Conservation (phyloP, 2,113 vertebrate genomes). For the Solea senegalensis region DNA sequence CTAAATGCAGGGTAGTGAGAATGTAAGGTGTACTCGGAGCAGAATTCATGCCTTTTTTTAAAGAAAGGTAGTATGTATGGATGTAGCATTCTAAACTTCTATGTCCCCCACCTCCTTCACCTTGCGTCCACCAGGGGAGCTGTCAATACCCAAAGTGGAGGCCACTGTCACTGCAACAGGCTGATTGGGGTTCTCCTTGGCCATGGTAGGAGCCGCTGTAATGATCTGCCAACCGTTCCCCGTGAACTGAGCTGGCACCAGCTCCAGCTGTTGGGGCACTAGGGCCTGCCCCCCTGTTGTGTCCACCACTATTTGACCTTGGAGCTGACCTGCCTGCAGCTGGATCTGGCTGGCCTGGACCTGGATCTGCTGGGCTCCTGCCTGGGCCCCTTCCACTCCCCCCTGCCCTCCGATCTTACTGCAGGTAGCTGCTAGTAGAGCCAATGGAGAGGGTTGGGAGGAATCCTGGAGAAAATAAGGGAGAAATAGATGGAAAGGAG, state of each 20-base stretch:
- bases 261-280: constrained; percentile 93
- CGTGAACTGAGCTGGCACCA: constrained; percentile 95
- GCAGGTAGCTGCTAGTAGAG: constrained; percentile 98
- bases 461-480: constrained; percentile 84
- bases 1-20: too few relatives aligned
- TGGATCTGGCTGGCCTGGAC: constrained; percentile 93
- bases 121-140: constrained; percentile 88
- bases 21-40: too few relatives aligned
- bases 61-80: too few relatives aligned
- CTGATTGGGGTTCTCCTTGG: constrained; percentile 91
- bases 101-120: constrained; percentile 70
- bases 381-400: constrained; percentile 83
- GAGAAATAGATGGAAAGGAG: constrained; percentile 9
- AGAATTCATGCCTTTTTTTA: too few relatives aligned
- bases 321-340: constrained; percentile 91
- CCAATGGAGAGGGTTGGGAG: constrained; percentile 96
- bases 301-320: constrained; percentile 86
- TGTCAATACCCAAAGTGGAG: constrained; percentile 82
- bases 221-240: constrained; percentile 98
- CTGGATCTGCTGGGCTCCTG: constrained; percentile 90
- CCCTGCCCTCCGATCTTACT: constrained; percentile 97
- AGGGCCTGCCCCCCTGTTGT: constrained; percentile 88
- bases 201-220: constrained; percentile 87
- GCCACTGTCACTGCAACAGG: constrained; percentile 84
- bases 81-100: not conserved